Base-by-base conservation (phyloP, 1,140 invertebrate species). In the Pararge aegeria region DNA sequence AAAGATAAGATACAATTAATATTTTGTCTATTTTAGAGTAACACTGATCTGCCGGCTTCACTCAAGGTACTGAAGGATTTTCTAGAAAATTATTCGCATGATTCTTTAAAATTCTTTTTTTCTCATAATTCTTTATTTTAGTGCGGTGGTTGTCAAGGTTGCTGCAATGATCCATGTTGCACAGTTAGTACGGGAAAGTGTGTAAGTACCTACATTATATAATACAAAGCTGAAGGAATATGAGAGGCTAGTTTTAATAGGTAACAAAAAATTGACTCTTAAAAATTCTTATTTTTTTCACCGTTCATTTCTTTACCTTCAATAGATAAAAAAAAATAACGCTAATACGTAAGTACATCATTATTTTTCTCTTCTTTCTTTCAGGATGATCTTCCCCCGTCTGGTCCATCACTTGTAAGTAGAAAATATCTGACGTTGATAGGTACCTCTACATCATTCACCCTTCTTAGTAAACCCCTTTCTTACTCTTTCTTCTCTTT, bases 11-110 rank as follows among this genome's bases (percentile, higher is more conserved):
- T 29, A 50, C n/a, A 13, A 30, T 27, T 27, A 13, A 42, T 42
- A 2, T 3, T 30, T 30, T 30, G 1, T 44, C 55, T 62, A 12
- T 86, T 83, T 50, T 74, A 86, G 83, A 85, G 82, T 52, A 83
- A 78, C 29, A 77, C 78, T 0, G 80, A 82, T 61, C 61, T 85
- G 21, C 82, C 82, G 20, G 13, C 63, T 5, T 80, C 75, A 19
- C 59, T 85, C 19, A 85, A 85, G 69, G 80, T 81, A 73, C 30
- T 20, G 38, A 57, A 18, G 4, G 30, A 16, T n/a, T n/a, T n/a
- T n/a, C n/a, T n/a, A n/a, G n/a, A n/a, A n/a, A n/a, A n/a, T n/a
- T n/a, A n/a, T n/a, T n/a, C n/a, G n/a, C n/a, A n/a, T n/a, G n/a
- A n/a, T n/a, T n/a, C n/a, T n/a, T n/a, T n/a, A n/a, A n/a, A n/a